These are phyloP conservation scores for Brachionus angularis DNA, from an alignment of 1,140 invertebrate species.

Conservation along the genomic window DNA sequence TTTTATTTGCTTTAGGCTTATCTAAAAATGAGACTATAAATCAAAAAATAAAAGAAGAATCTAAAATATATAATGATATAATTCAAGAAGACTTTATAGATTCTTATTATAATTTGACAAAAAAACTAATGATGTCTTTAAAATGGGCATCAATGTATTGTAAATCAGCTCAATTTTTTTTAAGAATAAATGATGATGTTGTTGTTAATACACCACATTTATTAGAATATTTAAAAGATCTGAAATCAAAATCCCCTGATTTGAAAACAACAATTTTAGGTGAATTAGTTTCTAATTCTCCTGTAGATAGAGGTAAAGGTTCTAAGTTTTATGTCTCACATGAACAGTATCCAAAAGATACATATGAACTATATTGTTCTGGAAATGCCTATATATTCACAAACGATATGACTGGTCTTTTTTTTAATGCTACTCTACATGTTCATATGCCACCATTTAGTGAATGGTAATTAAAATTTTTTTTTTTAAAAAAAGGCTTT, in stretches of 20 bases:
- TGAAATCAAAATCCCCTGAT: background rate
- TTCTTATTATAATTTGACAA: slow-evolving; percentile 46
- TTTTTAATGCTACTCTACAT: no score
- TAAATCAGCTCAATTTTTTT: slow-evolving; percentile 26
- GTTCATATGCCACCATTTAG: no score
- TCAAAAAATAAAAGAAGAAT: slow-evolving; percentile 37
- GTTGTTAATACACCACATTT: slow-evolving; percentile 40
- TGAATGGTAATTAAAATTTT: no score
- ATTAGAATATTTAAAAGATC: slow-evolving; percentile 8
- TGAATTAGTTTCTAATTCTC: background rate
- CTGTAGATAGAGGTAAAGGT: background rate
- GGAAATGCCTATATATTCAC: no score
- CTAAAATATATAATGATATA: slow-evolving; percentile 46
- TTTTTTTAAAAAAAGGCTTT: no score
- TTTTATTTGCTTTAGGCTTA: slow-evolving; percentile 9
- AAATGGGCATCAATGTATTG: slow-evolving; percentile 46
- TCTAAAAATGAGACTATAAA: background rate
- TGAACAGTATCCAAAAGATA: slow-evolving; percentile 1
- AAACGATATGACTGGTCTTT: no score
- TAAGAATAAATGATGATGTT: slow-evolving; percentile 47
- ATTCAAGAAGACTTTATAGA: slow-evolving; percentile 47
- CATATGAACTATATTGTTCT: no score
- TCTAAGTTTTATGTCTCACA: slow-evolving; percentile 28
- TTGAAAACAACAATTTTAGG: slow-evolving; percentile 18
- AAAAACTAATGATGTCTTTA: slow-evolving; percentile 46